Evolutionary conservation across 2,113 vertebrate genomes (phyloP).

Genomic region (Apus apus): DNA sequence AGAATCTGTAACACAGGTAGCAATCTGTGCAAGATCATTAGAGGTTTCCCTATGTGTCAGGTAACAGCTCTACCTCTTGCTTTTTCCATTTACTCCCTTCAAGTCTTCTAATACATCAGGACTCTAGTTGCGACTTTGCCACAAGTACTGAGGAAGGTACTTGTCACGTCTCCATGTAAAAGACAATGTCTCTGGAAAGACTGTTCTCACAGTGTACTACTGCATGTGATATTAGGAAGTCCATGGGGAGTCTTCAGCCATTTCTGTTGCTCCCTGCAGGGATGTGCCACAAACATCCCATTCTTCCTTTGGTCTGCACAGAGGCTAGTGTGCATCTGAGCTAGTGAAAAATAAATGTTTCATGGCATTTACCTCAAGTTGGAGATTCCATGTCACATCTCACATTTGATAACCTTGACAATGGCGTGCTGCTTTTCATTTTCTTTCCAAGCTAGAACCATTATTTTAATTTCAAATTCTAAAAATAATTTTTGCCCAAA

Average conservation of each 20-base stretch:
- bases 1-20: neutral
- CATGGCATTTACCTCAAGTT: neutral
- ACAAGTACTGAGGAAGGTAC: neutral
- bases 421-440: neutral
- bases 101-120: neutral
- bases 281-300: neutral
- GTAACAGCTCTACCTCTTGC: neutral
- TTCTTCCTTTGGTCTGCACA: neutral
- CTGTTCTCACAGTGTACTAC: accelerated
- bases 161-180: accelerated
- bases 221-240: neutral
- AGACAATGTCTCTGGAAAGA: neutral
- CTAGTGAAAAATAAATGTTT: neutral
- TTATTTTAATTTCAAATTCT: neutral
- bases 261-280: neutral
- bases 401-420: neutral
- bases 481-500: neutral
- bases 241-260: neutral
- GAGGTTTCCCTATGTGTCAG: neutral
- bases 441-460: neutral
- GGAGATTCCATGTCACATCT: neutral
- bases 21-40: neutral
- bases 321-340: neutral
- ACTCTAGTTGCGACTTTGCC: neutral
- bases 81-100: neutral